phyloP scores from a whole-genome alignment of 2,113 vertebrate genomes.

The Grammomys surdaster region DNA sequence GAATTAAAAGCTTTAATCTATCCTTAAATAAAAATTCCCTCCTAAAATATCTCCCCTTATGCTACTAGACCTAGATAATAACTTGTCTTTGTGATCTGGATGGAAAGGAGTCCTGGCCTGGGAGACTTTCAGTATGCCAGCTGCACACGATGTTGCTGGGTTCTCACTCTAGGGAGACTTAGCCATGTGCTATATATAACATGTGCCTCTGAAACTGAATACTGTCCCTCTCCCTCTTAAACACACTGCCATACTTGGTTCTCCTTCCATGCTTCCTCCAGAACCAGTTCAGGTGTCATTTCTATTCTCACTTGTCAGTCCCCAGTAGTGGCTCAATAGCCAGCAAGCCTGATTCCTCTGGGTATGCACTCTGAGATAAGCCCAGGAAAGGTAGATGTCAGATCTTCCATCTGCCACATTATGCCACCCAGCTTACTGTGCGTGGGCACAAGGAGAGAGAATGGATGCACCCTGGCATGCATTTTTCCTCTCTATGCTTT shows the following conservation, averaged over 20 bases:
- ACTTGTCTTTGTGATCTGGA: background rate
- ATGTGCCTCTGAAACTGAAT: background rate
- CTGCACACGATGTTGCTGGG: background rate
- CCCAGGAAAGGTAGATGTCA: background rate
- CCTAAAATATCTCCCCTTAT: background rate
- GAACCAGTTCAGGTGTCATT: background rate
- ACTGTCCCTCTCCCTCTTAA: background rate
- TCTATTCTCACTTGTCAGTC: background rate
- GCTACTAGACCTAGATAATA: background rate
- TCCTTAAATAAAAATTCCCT: background rate
- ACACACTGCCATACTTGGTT: background rate
- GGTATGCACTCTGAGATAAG: background rate
- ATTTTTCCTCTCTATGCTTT: background rate
- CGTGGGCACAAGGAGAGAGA: background rate
- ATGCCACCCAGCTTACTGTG: background rate
- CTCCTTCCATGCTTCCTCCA: background rate
- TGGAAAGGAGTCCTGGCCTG: background rate
- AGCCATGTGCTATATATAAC: background rate
- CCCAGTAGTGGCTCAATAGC: background rate
- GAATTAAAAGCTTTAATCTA: slow-evolving; percentile 2
- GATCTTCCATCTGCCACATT: background rate
- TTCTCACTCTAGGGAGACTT: no score
- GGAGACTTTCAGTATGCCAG: background rate
- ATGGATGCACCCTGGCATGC: background rate
- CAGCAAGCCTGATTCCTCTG: background rate